These are phyloP conservation scores for Acrocephalus scirpaceus DNA, from an alignment of 2,797 vertebrate species.

Conservation along the genomic window DNA sequence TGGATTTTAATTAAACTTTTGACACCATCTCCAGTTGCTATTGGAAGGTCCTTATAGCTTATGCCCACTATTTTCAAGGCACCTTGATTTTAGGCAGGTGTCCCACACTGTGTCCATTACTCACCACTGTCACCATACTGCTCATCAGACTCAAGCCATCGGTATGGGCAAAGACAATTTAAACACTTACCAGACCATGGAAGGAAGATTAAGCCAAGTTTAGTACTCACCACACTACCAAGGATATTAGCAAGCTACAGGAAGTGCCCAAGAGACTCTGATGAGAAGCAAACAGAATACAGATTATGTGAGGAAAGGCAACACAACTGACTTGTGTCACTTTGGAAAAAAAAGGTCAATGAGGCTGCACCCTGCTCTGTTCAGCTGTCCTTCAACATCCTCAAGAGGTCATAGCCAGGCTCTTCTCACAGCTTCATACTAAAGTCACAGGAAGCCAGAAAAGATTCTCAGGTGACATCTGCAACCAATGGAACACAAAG, in stretches of 20 bases:
- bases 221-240: background rate
- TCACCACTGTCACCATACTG: background rate
- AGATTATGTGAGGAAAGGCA: fast-evolving
- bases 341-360: background rate
- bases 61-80: background rate
- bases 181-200: background rate
- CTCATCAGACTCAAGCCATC: background rate
- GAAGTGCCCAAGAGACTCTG: background rate
- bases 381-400: background rate
- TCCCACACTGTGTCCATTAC: background rate
- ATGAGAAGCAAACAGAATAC: background rate
- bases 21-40: background rate
- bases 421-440: background rate
- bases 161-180: background rate
- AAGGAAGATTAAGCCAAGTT: background rate
- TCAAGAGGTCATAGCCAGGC: background rate
- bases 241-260: background rate
- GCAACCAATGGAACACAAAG: background rate
- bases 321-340: background rate
- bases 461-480: background rate
- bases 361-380: background rate
- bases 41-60: background rate
- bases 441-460: background rate
- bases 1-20: background rate
- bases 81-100: background rate